Evolutionary conservation across 2,113 vertebrate genomes (phyloP), one percentile per base, ranked within the genome.

Genomic region (Lynx canadensis): DNA sequence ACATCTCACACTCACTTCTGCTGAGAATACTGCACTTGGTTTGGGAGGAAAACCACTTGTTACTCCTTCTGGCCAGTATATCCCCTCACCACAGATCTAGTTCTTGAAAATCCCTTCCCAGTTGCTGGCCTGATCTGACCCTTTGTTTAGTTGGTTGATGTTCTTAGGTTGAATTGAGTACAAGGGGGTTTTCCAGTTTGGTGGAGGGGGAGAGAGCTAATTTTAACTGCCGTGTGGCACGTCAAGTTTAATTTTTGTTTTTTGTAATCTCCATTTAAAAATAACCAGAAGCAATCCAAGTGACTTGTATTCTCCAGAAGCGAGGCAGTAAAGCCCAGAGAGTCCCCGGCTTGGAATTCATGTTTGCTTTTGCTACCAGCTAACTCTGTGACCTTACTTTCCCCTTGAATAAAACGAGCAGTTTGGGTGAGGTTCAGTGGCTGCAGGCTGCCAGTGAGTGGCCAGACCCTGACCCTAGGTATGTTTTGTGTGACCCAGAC

Each of bases 251-350:
- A 55, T 68, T 92, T 86, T 82, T 71, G 66, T 79, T 95, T 92
- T 89, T 97, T 84, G 31, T 87, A 63, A 87, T 96, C 74, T 79
- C 74, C 65, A 60, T 82, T 94, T 84, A 85, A 95, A 98, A 97
- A 84, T 84, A 91, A 63, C 65, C 16, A 27, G 38, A 55, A 74
- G 63, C 55, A 50, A 65, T 76, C 65, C 68, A 31, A 76, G 50
- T 13, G 31, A 74, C 69, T 50, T 41, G 31, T 76, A 1, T 69
- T 60, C 85, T 91, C 55, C 76, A 65, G 60, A 91, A 57, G 33
- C 66, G 60, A 10, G 0, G 23, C 3, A 4, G 48, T 33, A 21
- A 84, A 73, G 63, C 65, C 81, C 31, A 21, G 29, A 83, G 63
- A 74, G 8, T 69, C 45, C 7, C 25, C 33, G 91, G 89, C 79